These are phyloP conservation scores for Nephrotoma flavescens DNA, from an alignment of 2,888 invertebrate genomes.

Conservation along the genomic window DNA sequence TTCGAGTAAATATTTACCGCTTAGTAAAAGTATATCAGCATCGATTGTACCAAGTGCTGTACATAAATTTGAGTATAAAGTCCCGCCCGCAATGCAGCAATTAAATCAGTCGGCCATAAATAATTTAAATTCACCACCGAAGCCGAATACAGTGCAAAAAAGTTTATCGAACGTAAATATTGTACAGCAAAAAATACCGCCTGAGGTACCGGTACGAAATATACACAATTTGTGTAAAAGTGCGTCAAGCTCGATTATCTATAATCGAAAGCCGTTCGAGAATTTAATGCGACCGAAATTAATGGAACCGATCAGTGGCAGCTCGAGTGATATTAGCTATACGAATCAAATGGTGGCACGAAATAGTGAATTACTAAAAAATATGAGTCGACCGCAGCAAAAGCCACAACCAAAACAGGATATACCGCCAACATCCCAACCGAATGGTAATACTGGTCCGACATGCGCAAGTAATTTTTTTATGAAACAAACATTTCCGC, in stretches of 20 bases:
- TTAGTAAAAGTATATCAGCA: conserved; percentile 29
- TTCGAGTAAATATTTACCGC: background rate
- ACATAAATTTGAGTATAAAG: background rate
- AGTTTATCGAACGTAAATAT: background rate
- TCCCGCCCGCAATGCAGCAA: conserved; percentile 14
- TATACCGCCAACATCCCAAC: background rate
- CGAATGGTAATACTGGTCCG: background rate
- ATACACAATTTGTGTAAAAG: conserved; percentile 14
- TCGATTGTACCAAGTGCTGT: conserved; percentile 22
- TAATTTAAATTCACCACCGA: conserved; percentile 23
- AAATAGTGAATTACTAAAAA: conserved; percentile 7
- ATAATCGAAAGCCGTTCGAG: background rate
- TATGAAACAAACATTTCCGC: conserved; percentile 6
- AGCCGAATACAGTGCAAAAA: background rate
- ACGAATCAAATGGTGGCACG: conserved; percentile 2
- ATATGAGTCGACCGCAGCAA: background rate
- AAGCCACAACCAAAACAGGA: background rate
- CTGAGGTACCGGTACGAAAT: background rate
- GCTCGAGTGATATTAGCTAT: conserved; percentile 1
- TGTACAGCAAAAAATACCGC: background rate
- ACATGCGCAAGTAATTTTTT: conserved; percentile 5
- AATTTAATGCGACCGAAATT: background rate
- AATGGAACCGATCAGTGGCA: background rate
- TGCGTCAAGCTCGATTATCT: conserved; percentile 23
- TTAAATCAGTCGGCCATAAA: conserved; percentile 21